Evolutionary conservation across 2,888 invertebrate species (phyloP), one percentile per base, ranked within the genome.

Genomic region (Tortricodes alternella): DNA sequence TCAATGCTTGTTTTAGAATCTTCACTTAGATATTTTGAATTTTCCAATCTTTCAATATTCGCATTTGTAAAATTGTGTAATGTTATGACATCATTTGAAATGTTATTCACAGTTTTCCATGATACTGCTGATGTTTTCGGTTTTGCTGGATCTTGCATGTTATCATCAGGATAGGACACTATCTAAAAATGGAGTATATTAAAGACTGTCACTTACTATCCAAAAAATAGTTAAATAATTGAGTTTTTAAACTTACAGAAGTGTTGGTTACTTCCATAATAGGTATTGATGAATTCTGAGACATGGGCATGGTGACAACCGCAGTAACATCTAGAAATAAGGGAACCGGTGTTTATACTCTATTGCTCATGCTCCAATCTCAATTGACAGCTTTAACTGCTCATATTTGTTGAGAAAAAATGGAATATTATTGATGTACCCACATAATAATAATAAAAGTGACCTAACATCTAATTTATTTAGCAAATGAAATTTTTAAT

Each of bases 211-310:
- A n/a, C n/a, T 29, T n/a, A 0, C 0, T n/a, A 29, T n/a, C n/a
- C 5, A 29, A n/a, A 1, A 29, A 8, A 29, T 27, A 27, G 11
- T n/a, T n/a, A n/a, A 29, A 27, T 27, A 27, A 27, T 8, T 9
- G 9, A 27, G 27, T n/a, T 27, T 21, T 0, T n/a, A 8, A 15
- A 83, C 89, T 88, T 75, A 90, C 89, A 41, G 89, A 80, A 67
- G 88, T 86, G 66, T 90, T 90, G 46, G 87, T 85, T 29, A 90
- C 87, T 76, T 90, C 89, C 87, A 90, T 87, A 75, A 88, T 84
- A 32, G 89, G 89, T 69, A 90, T 81, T 64, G 89, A 87, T 35
- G 88, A 81, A 63, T 84, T 89, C 62, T 88, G 89, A 53, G 85
- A 76, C 66, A 89, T 73, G 55, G 89, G 89, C 89, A 89, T 90